Evolutionary conservation across 2,113 vertebrate species (phyloP), one percentile per base, ranked within the genome.

Genomic region (Amphilophus citrinellus): DNA sequence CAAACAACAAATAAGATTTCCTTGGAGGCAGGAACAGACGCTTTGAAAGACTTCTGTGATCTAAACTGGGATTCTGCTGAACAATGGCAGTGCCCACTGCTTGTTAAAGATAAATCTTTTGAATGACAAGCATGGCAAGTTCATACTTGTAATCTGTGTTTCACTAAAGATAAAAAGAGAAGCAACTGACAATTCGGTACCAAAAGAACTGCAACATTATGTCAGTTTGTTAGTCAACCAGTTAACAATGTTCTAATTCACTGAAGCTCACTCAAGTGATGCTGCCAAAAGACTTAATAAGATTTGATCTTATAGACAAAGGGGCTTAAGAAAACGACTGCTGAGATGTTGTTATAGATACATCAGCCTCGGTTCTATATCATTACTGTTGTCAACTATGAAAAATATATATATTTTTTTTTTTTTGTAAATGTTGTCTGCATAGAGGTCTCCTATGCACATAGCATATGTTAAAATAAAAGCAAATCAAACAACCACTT

Each of bases 1-100:
- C 24, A 85, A 20, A 85, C 42, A 37, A 47, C 32, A 83, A 44
- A 61, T 63, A 84, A 18, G 71, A 73, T 83, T 79, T 87, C 77
- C 65, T 82, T 53, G 27, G 73, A 68, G 61, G 44, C 80, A 76
- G 73, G 20, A 75, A 60, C 35, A 59, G 47, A 75, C 39, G 35
- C 73, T 66, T 79, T 63, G 60, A 87, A 35, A 87, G 80, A 32
- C n/a, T 15, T 44, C 58, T 76, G 18, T 77, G 66, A 86, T 77
- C 53, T 77, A 37, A 80, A 82, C 42, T 35, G 24, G 37, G 75
- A 63, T 37, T 61, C 42, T 56, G 5, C 7, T 73, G 24, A 60
- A 62, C 63, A 84, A 66, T 68, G 42, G 20, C 75, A 39, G 44
- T 20, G 13, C 24, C 58, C 8, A 24, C 53, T 76, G 77, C n/a